A percentile compares a stretch with the other conserved stretches of the same genome.
phyloP scores from a whole-genome alignment of 1,140 invertebrate species.

The Babylonia areolata region DNA sequence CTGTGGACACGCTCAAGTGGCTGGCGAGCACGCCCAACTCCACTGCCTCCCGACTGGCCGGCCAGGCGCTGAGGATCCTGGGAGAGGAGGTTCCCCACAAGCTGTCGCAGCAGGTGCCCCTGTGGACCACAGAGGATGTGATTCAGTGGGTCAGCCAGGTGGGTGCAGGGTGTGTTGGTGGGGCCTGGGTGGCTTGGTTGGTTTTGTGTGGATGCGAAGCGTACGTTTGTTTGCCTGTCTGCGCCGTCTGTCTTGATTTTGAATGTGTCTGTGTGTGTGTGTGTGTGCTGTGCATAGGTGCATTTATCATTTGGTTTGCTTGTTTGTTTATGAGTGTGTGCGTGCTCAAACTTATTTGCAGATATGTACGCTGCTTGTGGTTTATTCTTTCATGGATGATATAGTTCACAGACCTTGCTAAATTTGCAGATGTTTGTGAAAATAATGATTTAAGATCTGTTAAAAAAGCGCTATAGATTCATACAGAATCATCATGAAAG shows the following conservation, averaged over 20 bases:
- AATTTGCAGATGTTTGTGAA: too few species aligned
- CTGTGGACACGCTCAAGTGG: constrained; percentile 95
- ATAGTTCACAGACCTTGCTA: too few species aligned
- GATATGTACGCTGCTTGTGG: too few species aligned
- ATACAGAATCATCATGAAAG: too few species aligned
- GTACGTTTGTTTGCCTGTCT: not conserved
- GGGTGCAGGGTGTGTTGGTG: not conserved
- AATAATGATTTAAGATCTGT: too few species aligned
- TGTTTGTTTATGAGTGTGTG: too few species aligned
- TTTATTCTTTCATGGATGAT: too few species aligned
- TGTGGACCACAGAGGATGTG: constrained; percentile 98
- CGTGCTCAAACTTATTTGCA: too few species aligned
- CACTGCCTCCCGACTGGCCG: constrained; percentile 97
- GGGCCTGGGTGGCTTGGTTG: not conserved
- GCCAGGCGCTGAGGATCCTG: constrained; percentile 94
- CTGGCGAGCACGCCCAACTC: constrained; percentile 96
- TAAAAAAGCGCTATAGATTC: too few species aligned
- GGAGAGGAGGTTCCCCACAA: constrained; percentile 98
- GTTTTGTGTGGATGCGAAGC: not conserved
- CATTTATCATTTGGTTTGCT: too few species aligned
- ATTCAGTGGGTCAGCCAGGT: constrained; percentile 97
- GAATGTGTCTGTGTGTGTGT: not conserved
- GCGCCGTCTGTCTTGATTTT: not conserved
- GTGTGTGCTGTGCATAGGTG: not conserved
- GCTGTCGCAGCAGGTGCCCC: constrained; percentile 96